Percentiles rank a stretch among this genome's conserved stretches.
Evolutionary conservation across 2,113 vertebrate species (phyloP).

Genomic region (Lontra canadensis): DNA sequence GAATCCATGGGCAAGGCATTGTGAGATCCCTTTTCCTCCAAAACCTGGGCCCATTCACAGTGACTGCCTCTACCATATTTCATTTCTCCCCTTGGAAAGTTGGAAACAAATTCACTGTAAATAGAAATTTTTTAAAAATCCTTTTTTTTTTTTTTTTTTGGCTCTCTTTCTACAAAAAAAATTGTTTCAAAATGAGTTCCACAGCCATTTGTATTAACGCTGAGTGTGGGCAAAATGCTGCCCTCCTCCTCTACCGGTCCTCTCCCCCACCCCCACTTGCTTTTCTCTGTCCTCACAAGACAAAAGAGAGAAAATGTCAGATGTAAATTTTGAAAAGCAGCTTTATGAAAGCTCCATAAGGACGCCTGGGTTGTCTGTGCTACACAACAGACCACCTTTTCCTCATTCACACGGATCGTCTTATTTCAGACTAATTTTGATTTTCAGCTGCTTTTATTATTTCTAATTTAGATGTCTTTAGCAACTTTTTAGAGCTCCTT

Average conservation of each 20-base stretch:
- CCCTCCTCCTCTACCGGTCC: background rate
- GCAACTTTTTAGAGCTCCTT: slow-evolving; percentile 41
- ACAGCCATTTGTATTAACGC: background rate
- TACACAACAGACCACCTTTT: background rate
- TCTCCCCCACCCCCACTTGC: background rate
- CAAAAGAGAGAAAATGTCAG: background rate
- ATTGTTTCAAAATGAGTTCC: background rate
- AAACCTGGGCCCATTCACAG: background rate
- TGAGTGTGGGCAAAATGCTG: background rate
- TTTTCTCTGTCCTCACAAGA: background rate
- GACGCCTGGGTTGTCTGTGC: background rate
- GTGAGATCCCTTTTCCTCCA: background rate
- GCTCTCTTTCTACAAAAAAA: background rate
- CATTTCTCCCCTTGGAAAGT: background rate
- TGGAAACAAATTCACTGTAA: background rate
- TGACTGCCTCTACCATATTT: background rate
- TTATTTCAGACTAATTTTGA: slow-evolving; percentile 30
- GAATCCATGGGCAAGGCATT: background rate
- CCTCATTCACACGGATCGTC: background rate
- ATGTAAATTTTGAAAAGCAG: background rate
- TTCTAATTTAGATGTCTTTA: slow-evolving; percentile 45
- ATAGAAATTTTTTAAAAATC: background rate
- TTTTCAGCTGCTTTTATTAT: slow-evolving; percentile 52
- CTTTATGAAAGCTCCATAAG: background rate
- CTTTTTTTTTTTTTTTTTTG: background rate